These are phyloP conservation scores for Climacteris rufus DNA, from an alignment of 2,113 vertebrate species.

Conservation along the genomic window DNA sequence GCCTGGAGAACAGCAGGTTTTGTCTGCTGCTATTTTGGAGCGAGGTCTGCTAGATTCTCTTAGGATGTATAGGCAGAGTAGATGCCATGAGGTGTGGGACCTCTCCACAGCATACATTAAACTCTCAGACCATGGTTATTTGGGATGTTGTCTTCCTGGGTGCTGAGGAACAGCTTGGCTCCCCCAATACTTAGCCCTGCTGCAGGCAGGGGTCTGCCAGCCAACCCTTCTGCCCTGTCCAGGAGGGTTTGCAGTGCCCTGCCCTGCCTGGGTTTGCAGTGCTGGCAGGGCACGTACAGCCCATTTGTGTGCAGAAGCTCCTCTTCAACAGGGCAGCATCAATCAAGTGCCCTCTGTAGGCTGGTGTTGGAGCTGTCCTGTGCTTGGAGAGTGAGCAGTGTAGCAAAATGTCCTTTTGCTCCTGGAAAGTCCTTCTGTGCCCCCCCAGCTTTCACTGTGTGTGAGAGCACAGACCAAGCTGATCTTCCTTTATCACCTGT, in stretches of 20 bases:
- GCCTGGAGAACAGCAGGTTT: not conserved
- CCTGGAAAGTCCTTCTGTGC: not conserved
- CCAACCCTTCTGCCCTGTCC: not conserved
- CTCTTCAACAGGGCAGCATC: not conserved
- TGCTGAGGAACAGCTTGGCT: not conserved
- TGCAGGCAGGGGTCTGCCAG: not conserved
- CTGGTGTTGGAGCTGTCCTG: not conserved
- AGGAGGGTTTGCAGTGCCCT: not conserved
- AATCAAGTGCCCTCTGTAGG: not conserved
- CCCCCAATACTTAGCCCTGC: not conserved
- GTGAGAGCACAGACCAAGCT: not conserved
- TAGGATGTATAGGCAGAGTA: not conserved
- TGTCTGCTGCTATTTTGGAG: not conserved
- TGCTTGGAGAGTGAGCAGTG: not conserved
- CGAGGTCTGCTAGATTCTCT: not conserved
- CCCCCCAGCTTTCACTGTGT: not conserved
- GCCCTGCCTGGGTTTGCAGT: not conserved
- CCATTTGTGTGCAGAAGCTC: not conserved
- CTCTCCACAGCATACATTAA: not conserved
- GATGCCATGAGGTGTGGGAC: not conserved
- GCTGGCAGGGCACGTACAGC: not conserved
- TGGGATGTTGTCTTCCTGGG: not conserved
- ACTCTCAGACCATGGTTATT: not conserved
- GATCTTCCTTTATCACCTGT: not conserved
- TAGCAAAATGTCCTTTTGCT: not conserved